These are phyloP conservation scores for Montipora capitata DNA, from an alignment of 92 coral and sea anemone genomes.

Conservation along the genomic window DNA sequence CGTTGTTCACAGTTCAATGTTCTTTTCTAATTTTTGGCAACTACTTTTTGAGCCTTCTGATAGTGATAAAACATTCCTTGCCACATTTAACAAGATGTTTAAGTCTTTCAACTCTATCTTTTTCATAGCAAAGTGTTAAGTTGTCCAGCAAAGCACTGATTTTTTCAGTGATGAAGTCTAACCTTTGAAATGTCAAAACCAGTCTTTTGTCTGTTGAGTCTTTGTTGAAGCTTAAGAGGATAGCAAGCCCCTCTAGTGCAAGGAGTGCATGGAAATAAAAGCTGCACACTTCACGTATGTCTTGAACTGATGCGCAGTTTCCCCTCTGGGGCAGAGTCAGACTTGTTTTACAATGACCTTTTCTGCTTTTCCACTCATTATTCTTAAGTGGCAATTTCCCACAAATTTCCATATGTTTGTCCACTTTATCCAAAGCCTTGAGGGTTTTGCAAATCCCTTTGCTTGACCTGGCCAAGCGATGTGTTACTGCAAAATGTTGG, in stretches of 20 bases:
- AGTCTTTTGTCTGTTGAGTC: slow-evolving; percentile 43
- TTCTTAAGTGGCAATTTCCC: background rate
- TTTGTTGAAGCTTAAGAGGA: slow-evolving; percentile 68
- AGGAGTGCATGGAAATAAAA: slow-evolving; percentile 85
- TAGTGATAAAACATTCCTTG: slow-evolving; percentile 20
- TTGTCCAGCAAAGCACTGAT: slow-evolving; percentile 68
- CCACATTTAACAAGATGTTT: slow-evolving; percentile 53
- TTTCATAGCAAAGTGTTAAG: slow-evolving; percentile 12
- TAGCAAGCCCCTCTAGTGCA: slow-evolving; percentile 89
- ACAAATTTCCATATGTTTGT: slow-evolving; percentile 7
- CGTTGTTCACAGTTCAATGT: background rate
- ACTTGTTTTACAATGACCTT: background rate
- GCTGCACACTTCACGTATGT: slow-evolving; percentile 53
- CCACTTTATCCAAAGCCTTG: slow-evolving; percentile 38
- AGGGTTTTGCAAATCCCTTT: slow-evolving; percentile 8
- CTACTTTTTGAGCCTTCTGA: slow-evolving; percentile 17
- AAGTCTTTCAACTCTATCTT: slow-evolving; percentile 34
- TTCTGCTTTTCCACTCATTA: background rate
- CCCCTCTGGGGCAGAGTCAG: slow-evolving; percentile 25
- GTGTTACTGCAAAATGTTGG: slow-evolving; percentile 60
- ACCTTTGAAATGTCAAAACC: slow-evolving; percentile 59
- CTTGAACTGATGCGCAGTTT: background rate
- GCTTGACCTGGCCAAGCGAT: slow-evolving; percentile 65
- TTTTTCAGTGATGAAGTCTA: slow-evolving; percentile 76
- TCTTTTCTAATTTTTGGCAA: background rate